phyloP scores from a whole-genome alignment of 2,888 invertebrate genomes.

The Calliphora vomitoria region DNA sequence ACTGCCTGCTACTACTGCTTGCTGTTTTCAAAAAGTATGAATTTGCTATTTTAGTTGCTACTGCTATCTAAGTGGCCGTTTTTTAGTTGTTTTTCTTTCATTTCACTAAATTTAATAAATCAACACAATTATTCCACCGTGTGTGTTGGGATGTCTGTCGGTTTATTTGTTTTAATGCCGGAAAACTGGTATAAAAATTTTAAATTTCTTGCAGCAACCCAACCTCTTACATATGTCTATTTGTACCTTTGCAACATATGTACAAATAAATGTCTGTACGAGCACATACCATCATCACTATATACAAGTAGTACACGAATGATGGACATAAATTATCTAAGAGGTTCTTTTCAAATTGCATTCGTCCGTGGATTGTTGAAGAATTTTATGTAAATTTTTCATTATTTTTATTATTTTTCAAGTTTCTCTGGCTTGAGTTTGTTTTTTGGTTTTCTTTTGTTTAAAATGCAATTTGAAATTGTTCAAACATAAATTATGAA shows the following conservation, averaged over 20 bases:
- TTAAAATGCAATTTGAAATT: slow-evolving; percentile 56
- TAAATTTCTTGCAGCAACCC: slow-evolving; percentile 68
- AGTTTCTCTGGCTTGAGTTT: neutral
- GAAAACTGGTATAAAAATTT: slow-evolving; percentile 69
- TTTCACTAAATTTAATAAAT: slow-evolving; percentile 74
- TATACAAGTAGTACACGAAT: slow-evolving; percentile 39
- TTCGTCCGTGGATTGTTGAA: slow-evolving; percentile 58
- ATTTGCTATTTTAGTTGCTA: slow-evolving; percentile 60
- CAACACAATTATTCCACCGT: slow-evolving; percentile 69
- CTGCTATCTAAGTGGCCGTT: slow-evolving; percentile 9
- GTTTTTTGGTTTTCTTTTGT: slow-evolving; percentile 6
- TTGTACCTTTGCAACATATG: slow-evolving; percentile 47
- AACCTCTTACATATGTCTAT: slow-evolving; percentile 31
- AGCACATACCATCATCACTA: slow-evolving; percentile 13
- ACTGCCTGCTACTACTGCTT: neutral
- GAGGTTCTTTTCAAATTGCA: slow-evolving; percentile 64
- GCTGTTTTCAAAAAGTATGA: slow-evolving; percentile 28
- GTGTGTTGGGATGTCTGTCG: slow-evolving; percentile 18
- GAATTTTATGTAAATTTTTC: slow-evolving; percentile 73
- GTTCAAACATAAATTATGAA: slow-evolving; percentile 67
- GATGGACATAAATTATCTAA: slow-evolving; percentile 71
- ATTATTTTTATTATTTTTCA: slow-evolving; percentile 35
- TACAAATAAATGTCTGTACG: slow-evolving; percentile 17
- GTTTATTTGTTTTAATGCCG: slow-evolving; percentile 58
- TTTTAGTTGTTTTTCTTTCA: slow-evolving; percentile 59